Base-by-base conservation (phyloP, 2,113 vertebrate species). In the Ictidomys tridecemlineatus region DNA sequence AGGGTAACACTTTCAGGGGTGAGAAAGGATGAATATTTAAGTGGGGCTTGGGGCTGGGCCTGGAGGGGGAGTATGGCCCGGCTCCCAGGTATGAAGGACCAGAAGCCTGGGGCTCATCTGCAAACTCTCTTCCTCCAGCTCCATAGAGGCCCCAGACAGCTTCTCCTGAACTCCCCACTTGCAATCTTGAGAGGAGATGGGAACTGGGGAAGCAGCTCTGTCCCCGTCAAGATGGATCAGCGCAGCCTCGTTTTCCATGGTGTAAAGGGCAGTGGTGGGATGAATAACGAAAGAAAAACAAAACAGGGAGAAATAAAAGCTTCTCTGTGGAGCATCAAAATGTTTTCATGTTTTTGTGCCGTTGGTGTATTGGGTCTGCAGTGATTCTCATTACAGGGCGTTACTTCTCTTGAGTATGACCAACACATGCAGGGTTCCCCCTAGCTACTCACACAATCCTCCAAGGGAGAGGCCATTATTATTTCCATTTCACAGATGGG, bases 301-400 rank as follows among this genome's bases (percentile, higher is more conserved):
- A 72, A 17, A 61, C 9, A 78, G 58, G 6, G 89, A 67, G n/a
- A 51, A 37, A 30, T 11, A 80, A 56, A 65, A 92, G 37, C 53
- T 65, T 42, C 80, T 94, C 42, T 85, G 13, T 20, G 73, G 51
- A 22, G 32, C 45, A 96, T 72, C n/a, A 14, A 56, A 42, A 34
- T 87, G 26, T 61, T n/a, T 39, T 34, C 26, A 61, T 76, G 86
- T 56, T 85, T 74, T 86, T 0, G n/a, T 8, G 32, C n/a, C 42
- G 20, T 80, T 87, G 85, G 84, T 42, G 94, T 96, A n/a, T 28
- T 37, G 48, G 24, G 70, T 79, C 88, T 72, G 37, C 77, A 65
- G 0, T 37, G 32, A 56, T 76, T 94, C n/a, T 79, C 37, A 67
- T 85, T 48, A 45, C 42, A 72, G 72, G 80, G 61, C 5, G 45